Base-by-base conservation (phyloP, 2,888 invertebrate genomes). In the Eupithecia subfuscata region DNA sequence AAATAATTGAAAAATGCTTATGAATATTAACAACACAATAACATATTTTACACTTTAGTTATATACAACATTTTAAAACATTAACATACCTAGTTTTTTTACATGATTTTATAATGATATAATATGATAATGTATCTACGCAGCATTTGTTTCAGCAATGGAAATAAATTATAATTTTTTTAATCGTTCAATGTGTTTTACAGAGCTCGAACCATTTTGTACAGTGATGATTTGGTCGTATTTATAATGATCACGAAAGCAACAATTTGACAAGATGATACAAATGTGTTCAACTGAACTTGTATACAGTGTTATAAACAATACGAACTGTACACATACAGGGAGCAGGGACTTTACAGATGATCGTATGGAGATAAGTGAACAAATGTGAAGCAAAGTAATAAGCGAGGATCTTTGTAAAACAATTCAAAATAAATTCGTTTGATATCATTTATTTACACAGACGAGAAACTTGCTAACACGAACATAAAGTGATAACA, bases 311-410 rank as follows among this genome's bases (percentile, higher is more conserved):
- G 56, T 12, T 12, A 22, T 9, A 48, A 2, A 22, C 56, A 56
- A 12, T 2, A 14, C 6, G 22, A 30, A 30, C 63, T 30, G 63
- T 63, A 63, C 64, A 52, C 48, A 9, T 14, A 52, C 52, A 9
- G 52, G 48, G 48, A 2, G 2, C 16, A 14, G 8, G 8, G 6
- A 18, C n/a, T n/a, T 65, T 11, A 43, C n/a, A 22, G 12, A 63
- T 70, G 70, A 48, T 30, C 16, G 1, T 0, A n/a, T 69, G 63
- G 48, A 48, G 18, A 30, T 11, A 18, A 9, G 73, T 64, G 64
- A 45, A 69, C 22, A 67, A 22, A 63, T 74, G 56, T 73, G 73
- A 70, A 70, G 79, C 79, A 79, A 79, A 76, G 25, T 76, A 77
- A 74, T 71, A 22, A 79, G 75, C 78, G 63, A 64, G 73, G 77